Conservation (phyloP, 2,113 vertebrate species). For the Xiphophorus couchianus region DNA sequence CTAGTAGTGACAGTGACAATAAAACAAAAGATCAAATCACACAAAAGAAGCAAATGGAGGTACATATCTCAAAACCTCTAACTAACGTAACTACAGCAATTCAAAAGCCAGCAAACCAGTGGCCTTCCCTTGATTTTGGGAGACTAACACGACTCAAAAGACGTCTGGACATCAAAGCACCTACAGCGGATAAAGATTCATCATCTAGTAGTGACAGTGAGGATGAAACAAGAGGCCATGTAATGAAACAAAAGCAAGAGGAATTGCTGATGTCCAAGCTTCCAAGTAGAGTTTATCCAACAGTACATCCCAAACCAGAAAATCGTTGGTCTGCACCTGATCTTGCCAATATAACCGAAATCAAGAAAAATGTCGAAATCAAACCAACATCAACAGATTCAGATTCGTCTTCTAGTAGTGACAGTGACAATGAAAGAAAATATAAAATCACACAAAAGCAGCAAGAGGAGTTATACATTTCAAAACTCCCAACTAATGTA, state of each 20-base stretch:
- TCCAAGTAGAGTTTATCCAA: not conserved
- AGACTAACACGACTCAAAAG: conserved; percentile 2
- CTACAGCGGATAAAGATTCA: conserved; percentile 1
- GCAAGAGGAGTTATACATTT: not conserved
- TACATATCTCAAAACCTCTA: rapidly evolving
- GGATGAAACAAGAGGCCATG: conserved; percentile 10
- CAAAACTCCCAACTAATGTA: not conserved
- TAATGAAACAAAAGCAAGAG: not conserved
- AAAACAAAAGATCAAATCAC: not conserved
- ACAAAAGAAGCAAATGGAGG: rapidly evolving
- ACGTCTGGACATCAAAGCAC: conserved; percentile 35
- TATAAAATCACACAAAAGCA: not conserved
- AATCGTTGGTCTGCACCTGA: conserved; percentile 4
- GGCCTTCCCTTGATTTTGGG: conserved; percentile 11
- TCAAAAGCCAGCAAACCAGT: not conserved
- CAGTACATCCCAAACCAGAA: not conserved
- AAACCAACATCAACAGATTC: not conserved
- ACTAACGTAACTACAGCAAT: not conserved
- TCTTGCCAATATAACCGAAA: not conserved
- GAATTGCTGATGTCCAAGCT: not conserved
- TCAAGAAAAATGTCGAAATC: not conserved
- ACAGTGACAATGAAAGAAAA: not conserved
- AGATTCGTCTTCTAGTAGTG: not conserved
- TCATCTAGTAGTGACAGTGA: conserved; percentile 40
- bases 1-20: conserved; percentile 15